Conservation (phyloP, 2,113 vertebrate genomes). For the Rhinolophus sinicus region DNA sequence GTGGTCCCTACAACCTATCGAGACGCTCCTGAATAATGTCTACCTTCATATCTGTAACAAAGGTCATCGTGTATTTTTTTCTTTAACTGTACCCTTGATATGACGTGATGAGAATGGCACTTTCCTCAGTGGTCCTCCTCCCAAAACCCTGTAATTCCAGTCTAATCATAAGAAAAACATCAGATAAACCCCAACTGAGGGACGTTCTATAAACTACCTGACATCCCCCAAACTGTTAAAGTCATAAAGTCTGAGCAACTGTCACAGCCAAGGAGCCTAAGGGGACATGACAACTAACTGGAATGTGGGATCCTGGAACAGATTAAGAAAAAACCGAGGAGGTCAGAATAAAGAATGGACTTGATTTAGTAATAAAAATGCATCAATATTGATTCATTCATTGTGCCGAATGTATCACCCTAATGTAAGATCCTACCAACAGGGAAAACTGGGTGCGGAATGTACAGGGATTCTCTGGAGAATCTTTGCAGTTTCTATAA, state of each 20-base stretch:
- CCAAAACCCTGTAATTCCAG: neutral
- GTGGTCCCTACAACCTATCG: neutral
- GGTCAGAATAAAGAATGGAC: neutral
- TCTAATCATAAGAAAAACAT: neutral
- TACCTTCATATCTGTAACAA: neutral
- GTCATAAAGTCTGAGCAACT: neutral
- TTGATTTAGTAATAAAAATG: neutral
- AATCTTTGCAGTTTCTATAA: neutral
- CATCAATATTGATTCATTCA: neutral
- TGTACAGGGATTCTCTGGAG: neutral
- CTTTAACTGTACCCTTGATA: neutral
- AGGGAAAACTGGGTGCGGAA: neutral
- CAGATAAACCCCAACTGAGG: neutral
- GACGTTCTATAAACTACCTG: neutral
- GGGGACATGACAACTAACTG: fast-evolving
- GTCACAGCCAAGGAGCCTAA: neutral
- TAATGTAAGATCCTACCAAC: neutral
- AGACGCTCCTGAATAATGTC: neutral
- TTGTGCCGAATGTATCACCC: too few species aligned
- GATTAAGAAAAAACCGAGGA: neutral
- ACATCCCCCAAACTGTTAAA: neutral
- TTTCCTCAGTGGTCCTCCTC: neutral
- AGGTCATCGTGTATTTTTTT: neutral
- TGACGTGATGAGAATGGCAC: fast-evolving
- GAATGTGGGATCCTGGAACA: neutral